Conservation (phyloP, 1,140 invertebrate genomes). For the Mizuhopecten yessoensis region DNA sequence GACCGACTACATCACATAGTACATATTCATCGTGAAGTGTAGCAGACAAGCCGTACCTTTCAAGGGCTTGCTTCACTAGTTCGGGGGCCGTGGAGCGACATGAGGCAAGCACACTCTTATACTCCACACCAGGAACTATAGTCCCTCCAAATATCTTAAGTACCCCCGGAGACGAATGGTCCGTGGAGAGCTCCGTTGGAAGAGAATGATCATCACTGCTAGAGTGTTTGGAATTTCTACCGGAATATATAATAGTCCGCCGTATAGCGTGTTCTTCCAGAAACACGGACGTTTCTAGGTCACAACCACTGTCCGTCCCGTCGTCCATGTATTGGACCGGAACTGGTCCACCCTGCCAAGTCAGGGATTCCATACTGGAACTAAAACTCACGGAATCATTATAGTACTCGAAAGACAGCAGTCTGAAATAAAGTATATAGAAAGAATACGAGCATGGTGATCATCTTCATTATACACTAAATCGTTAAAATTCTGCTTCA, state of each 20-base stretch:
- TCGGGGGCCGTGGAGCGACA: slow-evolving; percentile 77
- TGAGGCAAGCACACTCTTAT: slow-evolving; percentile 80
- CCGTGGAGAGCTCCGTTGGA: slow-evolving; percentile 74
- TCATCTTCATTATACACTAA: too few species aligned
- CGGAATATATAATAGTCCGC: slow-evolving; percentile 55
- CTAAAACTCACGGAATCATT: not conserved
- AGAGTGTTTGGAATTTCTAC: slow-evolving; percentile 47
- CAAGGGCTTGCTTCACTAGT: slow-evolving; percentile 77
- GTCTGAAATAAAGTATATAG: not conserved
- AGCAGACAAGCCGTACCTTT: slow-evolving; percentile 73
- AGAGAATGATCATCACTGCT: slow-evolving; percentile 49
- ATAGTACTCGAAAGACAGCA: not conserved
- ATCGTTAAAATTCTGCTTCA: too few species aligned
- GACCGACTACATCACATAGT: slow-evolving; percentile 77
- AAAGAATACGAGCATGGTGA: too few species aligned
- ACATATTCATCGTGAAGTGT: slow-evolving; percentile 67
- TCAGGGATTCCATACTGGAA: not conserved
- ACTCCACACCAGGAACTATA: slow-evolving; percentile 75
- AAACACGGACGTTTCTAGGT: slow-evolving; percentile 56
- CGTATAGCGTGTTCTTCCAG: slow-evolving; percentile 59
- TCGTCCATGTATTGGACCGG: slow-evolving; percentile 48
- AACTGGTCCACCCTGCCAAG: slow-evolving; percentile 34
- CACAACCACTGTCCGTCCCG: slow-evolving; percentile 43
- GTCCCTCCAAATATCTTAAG: slow-evolving; percentile 79
- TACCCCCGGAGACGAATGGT: slow-evolving; percentile 74